phyloP scores from a whole-genome alignment of 2,113 vertebrate genomes.

The Gnathonemus longibarbis region DNA sequence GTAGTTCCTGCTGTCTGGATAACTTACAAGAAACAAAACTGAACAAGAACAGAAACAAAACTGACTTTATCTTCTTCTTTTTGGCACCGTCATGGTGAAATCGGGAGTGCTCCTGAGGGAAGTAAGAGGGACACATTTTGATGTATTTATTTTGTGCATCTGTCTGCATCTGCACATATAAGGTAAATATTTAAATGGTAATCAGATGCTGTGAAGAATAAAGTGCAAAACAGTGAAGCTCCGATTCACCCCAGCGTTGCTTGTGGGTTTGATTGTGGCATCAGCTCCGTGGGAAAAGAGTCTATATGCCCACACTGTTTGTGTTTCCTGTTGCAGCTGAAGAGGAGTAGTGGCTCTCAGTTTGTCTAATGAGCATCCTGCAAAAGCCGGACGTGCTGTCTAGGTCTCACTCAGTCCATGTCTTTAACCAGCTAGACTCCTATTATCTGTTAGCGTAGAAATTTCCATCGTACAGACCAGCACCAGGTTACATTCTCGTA shows the following conservation, averaged over 20 bases:
- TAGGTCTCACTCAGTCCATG: background rate
- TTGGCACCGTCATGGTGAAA: conserved; percentile 32
- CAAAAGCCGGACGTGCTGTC: background rate
- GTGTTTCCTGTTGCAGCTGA: background rate
- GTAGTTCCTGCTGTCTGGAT: background rate
- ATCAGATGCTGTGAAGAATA: background rate
- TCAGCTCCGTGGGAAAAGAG: background rate
- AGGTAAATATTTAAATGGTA: background rate
- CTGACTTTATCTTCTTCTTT: conserved; percentile 59
- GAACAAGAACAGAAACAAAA: background rate
- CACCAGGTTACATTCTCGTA: background rate
- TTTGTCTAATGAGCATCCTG: background rate
- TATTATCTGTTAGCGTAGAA: background rate
- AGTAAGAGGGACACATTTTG: background rate
- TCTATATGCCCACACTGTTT: background rate
- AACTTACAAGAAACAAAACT: conserved; percentile 13
- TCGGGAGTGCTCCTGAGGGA: conserved; percentile 51
- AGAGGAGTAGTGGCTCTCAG: background rate
- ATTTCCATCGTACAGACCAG: background rate
- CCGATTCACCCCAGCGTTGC: background rate
- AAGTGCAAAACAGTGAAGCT: background rate
- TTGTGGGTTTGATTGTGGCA: background rate
- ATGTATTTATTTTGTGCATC: background rate
- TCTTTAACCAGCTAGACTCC: background rate
- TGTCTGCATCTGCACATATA: background rate